Evolutionary conservation across 2,113 vertebrate genomes (phyloP).

Genomic region (Dipodomys spectabilis): DNA sequence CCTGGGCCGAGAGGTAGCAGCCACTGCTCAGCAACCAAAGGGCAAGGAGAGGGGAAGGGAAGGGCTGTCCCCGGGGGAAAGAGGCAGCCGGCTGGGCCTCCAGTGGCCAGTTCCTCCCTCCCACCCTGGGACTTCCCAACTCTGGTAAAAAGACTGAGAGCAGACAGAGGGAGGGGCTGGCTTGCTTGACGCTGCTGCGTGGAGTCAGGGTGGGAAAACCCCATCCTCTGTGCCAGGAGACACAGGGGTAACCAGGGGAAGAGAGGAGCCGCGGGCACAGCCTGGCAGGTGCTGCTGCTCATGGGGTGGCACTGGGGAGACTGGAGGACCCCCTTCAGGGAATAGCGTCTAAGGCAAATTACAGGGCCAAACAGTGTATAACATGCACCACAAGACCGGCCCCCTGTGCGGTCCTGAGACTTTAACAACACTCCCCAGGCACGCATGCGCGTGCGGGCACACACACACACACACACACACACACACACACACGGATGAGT

Average conservation of each 20-base stretch:
- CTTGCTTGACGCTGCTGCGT: neutral
- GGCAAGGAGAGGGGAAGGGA: neutral
- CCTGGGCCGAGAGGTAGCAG: neutral
- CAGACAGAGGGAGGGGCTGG: neutral
- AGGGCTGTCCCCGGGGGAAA: no score
- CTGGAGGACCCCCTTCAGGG: neutral
- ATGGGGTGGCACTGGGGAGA: neutral
- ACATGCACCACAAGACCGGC: neutral
- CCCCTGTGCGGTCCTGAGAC: neutral
- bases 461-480: neutral
- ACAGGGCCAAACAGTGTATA: neutral
- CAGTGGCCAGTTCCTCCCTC: neutral
- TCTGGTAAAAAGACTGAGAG: neutral
- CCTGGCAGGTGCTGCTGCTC: neutral
- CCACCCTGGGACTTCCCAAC: neutral
- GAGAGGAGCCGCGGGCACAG: neutral
- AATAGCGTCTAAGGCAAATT: neutral
- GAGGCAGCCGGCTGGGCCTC: no score
- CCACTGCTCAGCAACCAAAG: neutral
- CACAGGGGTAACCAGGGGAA: fast-evolving
- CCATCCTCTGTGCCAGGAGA: neutral
- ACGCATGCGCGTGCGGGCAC: no score
- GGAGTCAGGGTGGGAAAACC: neutral
- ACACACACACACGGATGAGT: neutral
- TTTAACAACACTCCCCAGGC: neutral